phyloP scores from a whole-genome alignment of 2,113 vertebrate species.

The Dryoscopus gambensis region DNA sequence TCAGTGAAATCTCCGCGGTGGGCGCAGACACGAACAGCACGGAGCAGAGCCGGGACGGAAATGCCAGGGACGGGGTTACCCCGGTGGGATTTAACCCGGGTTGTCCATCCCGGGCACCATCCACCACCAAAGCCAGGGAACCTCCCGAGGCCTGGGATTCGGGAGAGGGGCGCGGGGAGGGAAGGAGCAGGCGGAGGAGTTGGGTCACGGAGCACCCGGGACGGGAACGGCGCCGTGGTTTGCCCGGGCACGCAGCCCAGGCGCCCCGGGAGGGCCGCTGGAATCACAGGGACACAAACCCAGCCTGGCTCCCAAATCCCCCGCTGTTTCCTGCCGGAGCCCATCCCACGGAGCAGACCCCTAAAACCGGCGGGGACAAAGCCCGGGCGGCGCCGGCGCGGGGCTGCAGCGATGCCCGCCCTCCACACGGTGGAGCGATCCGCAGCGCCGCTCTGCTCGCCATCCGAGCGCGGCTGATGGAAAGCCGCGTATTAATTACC shows the following conservation, averaged over 20 bases:
- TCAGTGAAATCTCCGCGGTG: background rate
- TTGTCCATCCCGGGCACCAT: accelerated
- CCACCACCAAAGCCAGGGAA: background rate
- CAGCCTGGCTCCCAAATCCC: background rate
- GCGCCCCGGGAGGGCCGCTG: background rate
- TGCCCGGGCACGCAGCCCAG: background rate
- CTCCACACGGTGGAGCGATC: background rate
- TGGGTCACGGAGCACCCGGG: background rate
- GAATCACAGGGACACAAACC: background rate
- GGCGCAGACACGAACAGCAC: background rate
- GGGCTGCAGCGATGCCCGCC: background rate
- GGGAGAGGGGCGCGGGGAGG: background rate
- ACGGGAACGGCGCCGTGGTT: background rate
- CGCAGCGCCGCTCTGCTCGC: background rate
- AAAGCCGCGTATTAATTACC: background rate
- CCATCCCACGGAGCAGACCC: background rate
- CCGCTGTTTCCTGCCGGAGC: accelerated
- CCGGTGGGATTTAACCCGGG: background rate
- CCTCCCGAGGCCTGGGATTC: too few species aligned
- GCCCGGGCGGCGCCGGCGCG: background rate
- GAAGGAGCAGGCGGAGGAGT: background rate
- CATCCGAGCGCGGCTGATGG: background rate
- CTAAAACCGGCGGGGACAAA: background rate
- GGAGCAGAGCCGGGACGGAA: background rate
- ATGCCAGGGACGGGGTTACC: background rate